phyloP scores from a whole-genome alignment of 2,888 invertebrate genomes.

The Diadegma fenestrale region DNA sequence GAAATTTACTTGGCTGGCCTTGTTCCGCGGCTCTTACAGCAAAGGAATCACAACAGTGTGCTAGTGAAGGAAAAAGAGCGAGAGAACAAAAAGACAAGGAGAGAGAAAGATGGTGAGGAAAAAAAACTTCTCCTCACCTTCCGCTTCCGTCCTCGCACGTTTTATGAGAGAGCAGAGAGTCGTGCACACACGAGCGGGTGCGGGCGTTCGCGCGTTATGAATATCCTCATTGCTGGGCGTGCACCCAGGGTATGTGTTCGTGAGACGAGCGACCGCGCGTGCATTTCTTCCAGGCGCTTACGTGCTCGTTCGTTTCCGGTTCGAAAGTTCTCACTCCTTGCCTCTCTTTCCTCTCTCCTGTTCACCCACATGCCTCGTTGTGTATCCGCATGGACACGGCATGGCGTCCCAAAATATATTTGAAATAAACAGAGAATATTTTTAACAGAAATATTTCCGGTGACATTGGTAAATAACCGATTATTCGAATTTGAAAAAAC shows the following conservation, averaged over 20 bases:
- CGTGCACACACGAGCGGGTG: conserved; percentile 76
- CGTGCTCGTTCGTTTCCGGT: conserved; percentile 75
- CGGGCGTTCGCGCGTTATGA: conserved; percentile 79
- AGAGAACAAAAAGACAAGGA: conserved; percentile 9
- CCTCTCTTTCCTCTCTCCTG: neutral
- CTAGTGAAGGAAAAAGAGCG: neutral
- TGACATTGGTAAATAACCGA: neutral
- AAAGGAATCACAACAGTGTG: conserved; percentile 53
- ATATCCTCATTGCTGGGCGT: conserved; percentile 73
- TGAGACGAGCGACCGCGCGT: conserved; percentile 74
- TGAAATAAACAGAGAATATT: neutral
- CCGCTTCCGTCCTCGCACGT: conserved; percentile 75
- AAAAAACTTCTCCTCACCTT: conserved; percentile 46
- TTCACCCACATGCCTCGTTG: neutral
- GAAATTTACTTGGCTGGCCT: conserved; percentile 59
- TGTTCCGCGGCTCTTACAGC: conserved; percentile 51
- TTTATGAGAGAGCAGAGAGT: conserved; percentile 69
- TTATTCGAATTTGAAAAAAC: neutral
- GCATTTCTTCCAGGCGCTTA: conserved; percentile 76
- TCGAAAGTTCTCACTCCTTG: conserved; percentile 31
- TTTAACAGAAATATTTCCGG: neutral
- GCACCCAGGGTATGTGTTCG: conserved; percentile 63
- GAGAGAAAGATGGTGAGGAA: conserved; percentile 10
- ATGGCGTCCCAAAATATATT: conserved; percentile 36
- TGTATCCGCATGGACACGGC: neutral